Evolutionary conservation across 2,797 vertebrate genomes (phyloP).

Genomic region (Malurus splendens): DNA sequence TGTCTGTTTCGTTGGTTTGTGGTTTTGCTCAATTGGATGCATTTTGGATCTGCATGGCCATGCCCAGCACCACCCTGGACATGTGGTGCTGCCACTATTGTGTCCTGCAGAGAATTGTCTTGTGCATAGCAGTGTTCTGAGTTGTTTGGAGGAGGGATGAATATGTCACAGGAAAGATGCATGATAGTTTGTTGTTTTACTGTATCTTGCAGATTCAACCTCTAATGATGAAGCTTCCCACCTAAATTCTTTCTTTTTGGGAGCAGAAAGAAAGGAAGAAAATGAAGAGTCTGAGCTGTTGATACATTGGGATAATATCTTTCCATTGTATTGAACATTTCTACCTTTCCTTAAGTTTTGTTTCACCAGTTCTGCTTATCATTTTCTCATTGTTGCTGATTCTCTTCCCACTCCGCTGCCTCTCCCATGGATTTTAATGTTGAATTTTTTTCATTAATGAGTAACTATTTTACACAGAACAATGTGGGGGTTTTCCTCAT

Average conservation of each 20-base stretch:
- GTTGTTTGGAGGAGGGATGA: constrained; percentile 55
- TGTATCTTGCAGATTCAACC: constrained; percentile 75
- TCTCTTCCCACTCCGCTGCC: constrained; percentile 15
- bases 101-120: constrained; percentile 21
- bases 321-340: constrained; percentile 71
- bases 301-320: constrained; percentile 72
- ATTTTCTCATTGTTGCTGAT: constrained; percentile 46
- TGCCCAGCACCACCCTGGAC: neutral
- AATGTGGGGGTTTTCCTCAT: neutral
- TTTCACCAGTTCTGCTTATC: constrained; percentile 67
- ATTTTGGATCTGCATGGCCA: neutral
- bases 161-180: constrained; percentile 66
- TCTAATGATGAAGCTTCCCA: constrained; percentile 75
- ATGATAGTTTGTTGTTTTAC: constrained; percentile 75
- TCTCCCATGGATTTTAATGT: constrained; percentile 51
- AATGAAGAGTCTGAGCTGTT: constrained; percentile 75
- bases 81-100: neutral
- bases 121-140: constrained; percentile 41
- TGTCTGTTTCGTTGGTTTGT: neutral
- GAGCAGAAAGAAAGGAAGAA: constrained; percentile 75
- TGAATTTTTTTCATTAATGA: constrained; percentile 28
- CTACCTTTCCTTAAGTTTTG: constrained; percentile 68
- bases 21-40: neutral
- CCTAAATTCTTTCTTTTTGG: constrained; percentile 76
- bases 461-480: constrained; percentile 39